phyloP scores from a whole-genome alignment of 1,140 invertebrate species.

The Parasteatoda tepidariorum region DNA sequence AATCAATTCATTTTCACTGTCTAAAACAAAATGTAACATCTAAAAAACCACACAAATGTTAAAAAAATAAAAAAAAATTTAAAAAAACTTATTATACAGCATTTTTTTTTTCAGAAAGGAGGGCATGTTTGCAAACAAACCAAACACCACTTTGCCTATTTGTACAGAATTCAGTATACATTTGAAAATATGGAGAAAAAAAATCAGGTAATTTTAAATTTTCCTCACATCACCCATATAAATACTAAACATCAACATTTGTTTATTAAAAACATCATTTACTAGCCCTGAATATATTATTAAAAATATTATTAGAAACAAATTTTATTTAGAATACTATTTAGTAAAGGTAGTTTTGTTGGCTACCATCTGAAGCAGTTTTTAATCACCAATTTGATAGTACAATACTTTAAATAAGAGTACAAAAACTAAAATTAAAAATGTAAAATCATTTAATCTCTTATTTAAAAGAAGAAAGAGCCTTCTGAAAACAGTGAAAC shows the following conservation, averaged over 20 bases:
- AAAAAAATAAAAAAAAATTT: neutral
- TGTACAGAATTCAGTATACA: neutral
- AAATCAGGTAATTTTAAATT: neutral
- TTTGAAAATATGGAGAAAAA: neutral
- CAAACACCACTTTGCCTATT: neutral
- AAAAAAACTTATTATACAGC: neutral
- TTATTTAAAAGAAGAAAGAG: no score
- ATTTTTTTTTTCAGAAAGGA: neutral
- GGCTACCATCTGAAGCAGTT: no score
- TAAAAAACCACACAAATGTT: no score
- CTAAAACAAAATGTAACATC: conserved; percentile 22
- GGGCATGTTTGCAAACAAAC: neutral
- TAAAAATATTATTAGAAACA: no score
- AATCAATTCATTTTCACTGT: conserved; percentile 74
- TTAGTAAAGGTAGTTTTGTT: no score
- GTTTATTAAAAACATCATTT: no score
- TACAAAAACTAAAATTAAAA: neutral
- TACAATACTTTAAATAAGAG: no score
- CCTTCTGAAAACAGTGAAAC: neutral
- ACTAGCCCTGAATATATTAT: no score
- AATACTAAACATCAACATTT: no score
- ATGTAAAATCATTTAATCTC: no score
- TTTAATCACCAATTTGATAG: no score
- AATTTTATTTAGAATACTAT: no score
- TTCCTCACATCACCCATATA: neutral